phyloP scores from a whole-genome alignment of 2,113 vertebrate genomes.

The Larimichthys crocea region DNA sequence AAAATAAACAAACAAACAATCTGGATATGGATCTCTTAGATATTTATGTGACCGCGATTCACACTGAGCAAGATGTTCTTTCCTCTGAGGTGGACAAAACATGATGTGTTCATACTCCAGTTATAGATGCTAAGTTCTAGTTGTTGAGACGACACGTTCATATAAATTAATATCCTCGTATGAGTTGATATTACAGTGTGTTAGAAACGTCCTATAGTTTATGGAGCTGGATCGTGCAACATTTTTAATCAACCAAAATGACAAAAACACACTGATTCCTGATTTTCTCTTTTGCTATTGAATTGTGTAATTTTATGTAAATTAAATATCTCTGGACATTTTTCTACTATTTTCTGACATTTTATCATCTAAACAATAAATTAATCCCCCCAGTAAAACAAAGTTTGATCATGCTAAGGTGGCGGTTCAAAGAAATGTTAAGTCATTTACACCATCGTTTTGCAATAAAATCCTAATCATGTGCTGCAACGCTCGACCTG shows the following conservation, averaged over 20 bases:
- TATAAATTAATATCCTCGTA: neutral
- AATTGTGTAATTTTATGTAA: neutral
- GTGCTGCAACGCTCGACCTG: constrained; percentile 1
- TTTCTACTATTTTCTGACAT: neutral
- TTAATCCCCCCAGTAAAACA: too few relatives aligned
- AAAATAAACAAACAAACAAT: too few relatives aligned
- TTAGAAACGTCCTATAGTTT: neutral
- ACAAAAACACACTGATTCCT: neutral
- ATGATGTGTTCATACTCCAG: neutral
- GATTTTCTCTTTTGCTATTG: neutral
- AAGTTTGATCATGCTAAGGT: too few relatives aligned
- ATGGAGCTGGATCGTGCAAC: too few relatives aligned
- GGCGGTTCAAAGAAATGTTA: constrained; percentile 13
- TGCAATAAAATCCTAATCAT: constrained; percentile 45
- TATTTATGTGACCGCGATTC: neutral
- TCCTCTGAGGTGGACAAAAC: neutral
- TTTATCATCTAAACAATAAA: too few relatives aligned
- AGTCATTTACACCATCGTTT: constrained; percentile 5
- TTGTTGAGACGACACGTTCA: neutral
- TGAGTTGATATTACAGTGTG: neutral
- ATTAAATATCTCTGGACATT: neutral
- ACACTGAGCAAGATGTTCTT: neutral
- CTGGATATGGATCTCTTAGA: neutral
- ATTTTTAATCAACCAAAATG: too few relatives aligned
- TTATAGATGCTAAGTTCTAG: neutral